Base-by-base conservation (phyloP, 2,888 invertebrate genomes). In the Epiblema foenella region DNA sequence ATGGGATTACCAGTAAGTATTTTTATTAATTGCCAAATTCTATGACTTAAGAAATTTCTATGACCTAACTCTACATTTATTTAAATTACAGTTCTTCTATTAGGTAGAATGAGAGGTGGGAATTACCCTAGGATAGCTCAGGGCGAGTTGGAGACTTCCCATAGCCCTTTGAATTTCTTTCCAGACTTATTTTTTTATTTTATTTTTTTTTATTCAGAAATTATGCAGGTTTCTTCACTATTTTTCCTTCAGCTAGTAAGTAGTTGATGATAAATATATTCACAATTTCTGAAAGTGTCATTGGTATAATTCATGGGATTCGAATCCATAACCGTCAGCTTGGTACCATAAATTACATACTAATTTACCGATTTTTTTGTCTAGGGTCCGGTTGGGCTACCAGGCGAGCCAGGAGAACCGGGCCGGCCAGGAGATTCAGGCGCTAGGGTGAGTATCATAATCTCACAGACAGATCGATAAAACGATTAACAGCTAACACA, bases 1-100 rank as follows among this genome's bases (percentile, higher is more conserved):
- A 98, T 98, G 98, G 99, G 98, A 83, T 94, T 99, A 84, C 98
- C 98, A 87, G 98, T 98, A 95, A 96, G 97, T 96, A 83, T 73
- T 33, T 49, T 4, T 24, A 24, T 3, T 8, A 39, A 20, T 18
- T 57, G 37, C 1, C 12, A 42, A 33, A 37, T 57, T 37, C n/a
- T n/a, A 56, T 33, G 33, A 33, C 10, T 39, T 39, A 12, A 39
- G 12, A 12, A 39, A 39, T 12, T 12, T 8, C 33, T 33, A 11
- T 8, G 37, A 39, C 39, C 12, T 12, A 39, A n/a, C 12, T 39
- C 12, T 39, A 9, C 10, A 39, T 39, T 39, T 42, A 15, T 5
- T 42, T 42, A 42, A 42, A 15, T 4, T 15, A 15, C 42, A n/a
- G 42, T 24, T 4, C 4, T 24, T 8, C 33, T 33, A 33, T 33